Evolutionary conservation across 2,113 vertebrate species (phyloP).

Genomic region (Piprites chloris): DNA sequence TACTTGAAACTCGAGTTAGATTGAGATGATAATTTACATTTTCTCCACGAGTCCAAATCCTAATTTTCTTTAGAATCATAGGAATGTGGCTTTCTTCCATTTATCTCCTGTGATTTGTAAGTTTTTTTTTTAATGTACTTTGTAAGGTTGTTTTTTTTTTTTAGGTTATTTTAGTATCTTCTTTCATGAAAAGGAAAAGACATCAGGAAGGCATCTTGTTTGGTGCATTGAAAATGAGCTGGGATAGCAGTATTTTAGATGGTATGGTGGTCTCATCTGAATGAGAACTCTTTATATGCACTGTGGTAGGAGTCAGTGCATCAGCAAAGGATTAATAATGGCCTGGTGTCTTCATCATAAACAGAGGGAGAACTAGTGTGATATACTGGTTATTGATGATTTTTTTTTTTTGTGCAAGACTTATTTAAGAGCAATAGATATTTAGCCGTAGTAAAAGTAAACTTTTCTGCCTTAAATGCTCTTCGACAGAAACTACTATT

Average conservation of each 20-base stretch:
- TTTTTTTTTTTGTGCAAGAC: not conserved
- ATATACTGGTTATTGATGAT: not conserved
- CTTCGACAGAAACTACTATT: not conserved
- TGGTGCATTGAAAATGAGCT: not conserved
- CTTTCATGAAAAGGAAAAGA: not conserved
- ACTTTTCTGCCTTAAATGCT: not conserved
- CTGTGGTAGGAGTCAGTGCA: not conserved
- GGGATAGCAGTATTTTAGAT: not conserved
- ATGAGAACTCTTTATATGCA: not conserved
- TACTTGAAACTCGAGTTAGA: constrained; percentile 21
- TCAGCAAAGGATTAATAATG: not conserved
- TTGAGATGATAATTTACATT: not conserved
- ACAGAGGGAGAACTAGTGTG: not conserved
- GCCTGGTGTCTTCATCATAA: not conserved
- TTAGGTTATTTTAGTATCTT: not conserved
- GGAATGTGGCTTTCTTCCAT: not conserved
- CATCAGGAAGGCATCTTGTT: not conserved
- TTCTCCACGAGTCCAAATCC: not conserved
- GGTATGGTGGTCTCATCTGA: not conserved
- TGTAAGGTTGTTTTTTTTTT: not conserved
- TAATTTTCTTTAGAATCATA: not conserved
- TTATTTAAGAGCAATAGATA: not conserved
- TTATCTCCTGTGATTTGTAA: not conserved
- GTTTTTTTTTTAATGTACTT: not conserved
- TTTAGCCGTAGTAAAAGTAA: not conserved